Evolutionary conservation across 1,140 invertebrate genomes (phyloP).

Genomic region (Linepithema humile): DNA sequence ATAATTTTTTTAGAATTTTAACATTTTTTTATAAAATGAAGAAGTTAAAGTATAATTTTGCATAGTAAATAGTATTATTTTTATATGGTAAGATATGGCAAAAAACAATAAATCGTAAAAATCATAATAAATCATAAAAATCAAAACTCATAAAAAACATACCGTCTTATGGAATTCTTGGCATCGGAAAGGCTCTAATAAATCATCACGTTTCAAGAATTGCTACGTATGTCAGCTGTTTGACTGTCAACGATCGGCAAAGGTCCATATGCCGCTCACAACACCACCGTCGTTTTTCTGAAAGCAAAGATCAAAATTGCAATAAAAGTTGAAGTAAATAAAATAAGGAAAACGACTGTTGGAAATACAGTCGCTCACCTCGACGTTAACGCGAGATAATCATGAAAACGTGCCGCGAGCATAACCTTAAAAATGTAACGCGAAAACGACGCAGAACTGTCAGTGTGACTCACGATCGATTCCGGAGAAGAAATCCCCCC

Average conservation of each 20-base stretch:
- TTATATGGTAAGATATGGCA: too few relatives aligned
- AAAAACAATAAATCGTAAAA: too few relatives aligned
- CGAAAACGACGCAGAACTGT: background rate
- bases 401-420: background rate
- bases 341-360: background rate
- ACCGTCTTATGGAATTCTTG: background rate
- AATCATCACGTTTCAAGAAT: constrained; percentile 26
- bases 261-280: background rate
- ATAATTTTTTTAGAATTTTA: background rate
- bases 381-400: constrained; percentile 21
- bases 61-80: too few relatives aligned
- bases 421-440: constrained; percentile 55
- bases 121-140: too few relatives aligned
- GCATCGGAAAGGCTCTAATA: constrained; percentile 18
- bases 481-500: background rate
- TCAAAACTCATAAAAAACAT: too few relatives aligned
- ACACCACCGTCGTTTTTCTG: constrained; percentile 18
- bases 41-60: too few relatives aligned
- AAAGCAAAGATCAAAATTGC: background rate
- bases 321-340: background rate
- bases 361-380: constrained; percentile 8
- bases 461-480: background rate
- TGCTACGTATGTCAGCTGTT: constrained; percentile 16
- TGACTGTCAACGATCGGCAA: background rate
- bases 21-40: background rate